These are phyloP conservation scores for Lacanobia oleracea DNA, from an alignment of 2,888 invertebrate species.

Conservation along the genomic window DNA sequence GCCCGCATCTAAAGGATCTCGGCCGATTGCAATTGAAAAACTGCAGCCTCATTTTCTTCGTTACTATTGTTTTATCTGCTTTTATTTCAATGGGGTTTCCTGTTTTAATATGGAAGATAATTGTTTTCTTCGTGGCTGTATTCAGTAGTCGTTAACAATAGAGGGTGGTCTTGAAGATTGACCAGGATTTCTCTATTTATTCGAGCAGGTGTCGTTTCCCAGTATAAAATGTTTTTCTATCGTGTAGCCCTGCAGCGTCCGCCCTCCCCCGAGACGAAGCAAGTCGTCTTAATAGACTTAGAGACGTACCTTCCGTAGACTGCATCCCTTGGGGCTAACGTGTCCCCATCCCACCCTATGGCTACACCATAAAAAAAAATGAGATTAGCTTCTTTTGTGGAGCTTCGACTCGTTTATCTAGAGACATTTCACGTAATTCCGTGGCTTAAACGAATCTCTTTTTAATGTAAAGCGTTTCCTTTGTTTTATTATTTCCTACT, in stretches of 20 bases:
- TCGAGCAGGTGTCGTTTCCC: slow-evolving; percentile 83
- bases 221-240: slow-evolving; percentile 85
- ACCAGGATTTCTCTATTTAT: slow-evolving; percentile 80
- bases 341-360: slow-evolving; percentile 78
- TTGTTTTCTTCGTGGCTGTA: slow-evolving; percentile 71
- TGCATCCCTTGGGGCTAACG: slow-evolving; percentile 82
- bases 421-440: slow-evolving; percentile 68
- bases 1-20: slow-evolving; percentile 69
- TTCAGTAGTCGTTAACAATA: slow-evolving; percentile 64
- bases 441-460: slow-evolving; percentile 66
- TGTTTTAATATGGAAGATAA: slow-evolving; percentile 75
- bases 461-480: slow-evolving; percentile 59
- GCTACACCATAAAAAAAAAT: slow-evolving; percentile 78
- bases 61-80: slow-evolving; percentile 72
- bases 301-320: slow-evolving; percentile 82
- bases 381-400: slow-evolving; percentile 84
- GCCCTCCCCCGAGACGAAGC: slow-evolving; percentile 78
- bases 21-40: slow-evolving; percentile 78
- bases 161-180: slow-evolving; percentile 64
- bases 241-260: slow-evolving; percentile 77
- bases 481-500: slow-evolving; percentile 68
- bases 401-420: slow-evolving; percentile 73
- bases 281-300: slow-evolving; percentile 89
- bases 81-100: slow-evolving; percentile 71
- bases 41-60: slow-evolving; percentile 78